These are phyloP conservation scores for Melanitta fusca DNA, from an alignment of 2,797 vertebrate species.

Conservation along the genomic window DNA sequence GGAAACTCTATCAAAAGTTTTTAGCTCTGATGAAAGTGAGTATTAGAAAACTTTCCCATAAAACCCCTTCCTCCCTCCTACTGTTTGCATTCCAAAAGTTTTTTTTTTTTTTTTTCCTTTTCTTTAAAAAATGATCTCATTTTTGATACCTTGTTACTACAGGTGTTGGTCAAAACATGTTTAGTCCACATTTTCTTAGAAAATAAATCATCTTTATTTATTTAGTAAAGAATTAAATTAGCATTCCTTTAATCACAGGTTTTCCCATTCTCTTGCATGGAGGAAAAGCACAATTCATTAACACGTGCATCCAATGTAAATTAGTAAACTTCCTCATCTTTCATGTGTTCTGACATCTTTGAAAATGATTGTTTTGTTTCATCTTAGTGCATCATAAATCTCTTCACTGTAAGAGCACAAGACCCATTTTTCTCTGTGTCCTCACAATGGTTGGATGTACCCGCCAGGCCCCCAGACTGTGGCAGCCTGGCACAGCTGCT, in stretches of 20 bases:
- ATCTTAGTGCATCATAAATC: neutral
- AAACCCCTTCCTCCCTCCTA: neutral
- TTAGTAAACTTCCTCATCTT: neutral
- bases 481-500: neutral
- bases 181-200: neutral
- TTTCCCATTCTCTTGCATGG: neutral
- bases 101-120: neutral
- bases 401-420: accelerated
- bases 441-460: neutral
- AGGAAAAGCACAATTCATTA: neutral
- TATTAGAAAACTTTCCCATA: neutral
- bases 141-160: neutral
- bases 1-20: neutral
- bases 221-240: neutral
- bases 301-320: neutral
- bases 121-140: neutral
- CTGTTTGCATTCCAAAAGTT: neutral
- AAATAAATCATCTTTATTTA: neutral
- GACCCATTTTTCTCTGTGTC: accelerated
- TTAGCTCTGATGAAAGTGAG: neutral
- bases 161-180: neutral
- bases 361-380: neutral
- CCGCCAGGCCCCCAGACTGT: neutral
- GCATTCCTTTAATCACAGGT: neutral
- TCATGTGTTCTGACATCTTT: neutral